These are phyloP conservation scores for Nomada fucata DNA, from an alignment of 2,888 invertebrate genomes.

Conservation along the genomic window DNA sequence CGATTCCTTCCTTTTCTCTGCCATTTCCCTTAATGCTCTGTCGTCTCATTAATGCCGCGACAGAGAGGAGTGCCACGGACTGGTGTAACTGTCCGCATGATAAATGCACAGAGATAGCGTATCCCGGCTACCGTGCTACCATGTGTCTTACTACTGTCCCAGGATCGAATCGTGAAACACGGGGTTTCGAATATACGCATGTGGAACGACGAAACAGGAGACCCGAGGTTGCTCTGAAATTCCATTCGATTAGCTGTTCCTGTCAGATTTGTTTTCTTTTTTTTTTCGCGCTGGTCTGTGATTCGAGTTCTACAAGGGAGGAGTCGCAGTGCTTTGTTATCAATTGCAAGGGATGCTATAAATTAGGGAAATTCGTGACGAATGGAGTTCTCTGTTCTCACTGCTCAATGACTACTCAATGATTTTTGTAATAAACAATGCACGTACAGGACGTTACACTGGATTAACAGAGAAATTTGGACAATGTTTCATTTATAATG, in stretches of 20 bases:
- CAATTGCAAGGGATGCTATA: too few relatives aligned
- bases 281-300: too few relatives aligned
- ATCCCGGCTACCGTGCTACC: constrained; percentile 75
- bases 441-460: too few relatives aligned
- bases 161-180: constrained; percentile 59
- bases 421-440: too few relatives aligned
- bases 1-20: constrained; percentile 21
- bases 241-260: background rate
- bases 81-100: constrained; percentile 79
- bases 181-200: constrained; percentile 34
- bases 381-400: too few relatives aligned
- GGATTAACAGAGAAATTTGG: too few relatives aligned
- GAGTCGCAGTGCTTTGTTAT: too few relatives aligned
- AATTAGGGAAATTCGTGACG: too few relatives aligned
- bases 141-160: constrained; percentile 79
- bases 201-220: constrained; percentile 9
- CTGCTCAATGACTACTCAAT: too few relatives aligned
- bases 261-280: too few relatives aligned
- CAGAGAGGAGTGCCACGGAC: constrained; percentile 49
- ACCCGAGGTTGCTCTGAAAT: constrained; percentile 3
- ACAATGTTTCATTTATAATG: too few relatives aligned
- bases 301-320: too few relatives aligned
- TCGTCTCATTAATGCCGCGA: constrained; percentile 56
- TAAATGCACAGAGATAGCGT: constrained; percentile 79
- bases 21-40: constrained; percentile 49